Evolutionary conservation across 2,113 vertebrate genomes (phyloP).

Genomic region (Strigops habroptila): DNA sequence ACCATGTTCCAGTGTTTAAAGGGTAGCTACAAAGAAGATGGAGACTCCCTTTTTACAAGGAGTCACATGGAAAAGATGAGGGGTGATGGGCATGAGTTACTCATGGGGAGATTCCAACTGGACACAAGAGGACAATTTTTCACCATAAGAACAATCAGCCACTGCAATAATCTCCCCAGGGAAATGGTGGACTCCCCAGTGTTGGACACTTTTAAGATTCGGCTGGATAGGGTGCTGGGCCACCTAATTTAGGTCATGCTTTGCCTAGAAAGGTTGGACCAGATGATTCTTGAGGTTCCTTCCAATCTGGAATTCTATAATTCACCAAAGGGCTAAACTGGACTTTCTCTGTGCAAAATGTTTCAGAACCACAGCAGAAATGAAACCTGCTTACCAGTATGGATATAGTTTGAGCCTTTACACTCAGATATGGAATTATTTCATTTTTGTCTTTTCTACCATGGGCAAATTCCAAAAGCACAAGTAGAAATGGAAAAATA

Average conservation of each 20-base stretch:
- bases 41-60: background rate
- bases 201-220: background rate
- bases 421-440: background rate
- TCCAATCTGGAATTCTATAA: background rate
- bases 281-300: background rate
- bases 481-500: background rate
- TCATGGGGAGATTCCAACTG: background rate
- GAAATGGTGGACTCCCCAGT: background rate
- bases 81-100: background rate
- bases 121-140: background rate
- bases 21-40: background rate
- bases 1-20: background rate
- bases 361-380: background rate
- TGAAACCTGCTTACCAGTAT: background rate
- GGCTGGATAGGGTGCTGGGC: background rate
- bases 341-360: accelerated
- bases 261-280: background rate
- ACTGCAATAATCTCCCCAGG: background rate
- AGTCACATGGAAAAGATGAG: background rate
- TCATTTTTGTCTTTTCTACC: background rate
- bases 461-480: background rate
- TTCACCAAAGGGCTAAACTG: background rate
- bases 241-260: background rate
- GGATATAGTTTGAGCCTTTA: background rate
- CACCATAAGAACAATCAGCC: background rate